Evolutionary conservation across 2,888 invertebrate species (phyloP), one percentile per base, ranked within the genome.

Genomic region (Pherbina coryleti): DNA sequence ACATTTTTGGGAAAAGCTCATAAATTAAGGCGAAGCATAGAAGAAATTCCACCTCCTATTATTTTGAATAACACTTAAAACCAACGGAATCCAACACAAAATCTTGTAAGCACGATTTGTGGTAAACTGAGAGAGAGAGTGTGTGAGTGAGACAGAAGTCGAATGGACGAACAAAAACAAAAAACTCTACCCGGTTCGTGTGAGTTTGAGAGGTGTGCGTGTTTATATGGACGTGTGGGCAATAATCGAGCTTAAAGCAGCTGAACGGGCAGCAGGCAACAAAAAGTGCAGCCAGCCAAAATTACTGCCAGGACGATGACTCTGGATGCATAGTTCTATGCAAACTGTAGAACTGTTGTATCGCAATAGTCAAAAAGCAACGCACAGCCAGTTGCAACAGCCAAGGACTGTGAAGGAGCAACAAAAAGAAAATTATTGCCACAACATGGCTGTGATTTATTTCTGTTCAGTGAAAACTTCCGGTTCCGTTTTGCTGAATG

Each of bases 381-480:
- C 31, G 31, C 71, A 55, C 34, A 57, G 28, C 4, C 22, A 51
- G 53, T 25, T 53, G 71, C 71, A 71, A 73, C 44, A 44, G 11
- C 57, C 11, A 60, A n/a, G n/a, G n/a, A n/a, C n/a, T n/a, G 60
- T 14, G 28, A 1, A 60, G 28, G 11, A 51, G 60, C 62, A 44
- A 62, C 11, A 73, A 55, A 28, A 62, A 66, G 31, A 74, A 66
- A 49, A 74, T 73, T 60, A 60, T 73, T 73, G 62, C 73, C 60
- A 73, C 62, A 74, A 75, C 67, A 82, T 82, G 82, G 80, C 83
- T 81, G 82, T 82, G 82, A 82, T 83, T 83, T 83, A 83, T 83
- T 83, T 81, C 81, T 81, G 82, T 80, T 82, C 82, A 82, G 81
- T 81, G 83, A 81, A 83, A 83, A 82, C 79, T 82, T 82, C 83